Evolutionary conservation across 2,113 vertebrate species (phyloP), one percentile per base, ranked within the genome.

Genomic region (Poicephalus gulielmi): DNA sequence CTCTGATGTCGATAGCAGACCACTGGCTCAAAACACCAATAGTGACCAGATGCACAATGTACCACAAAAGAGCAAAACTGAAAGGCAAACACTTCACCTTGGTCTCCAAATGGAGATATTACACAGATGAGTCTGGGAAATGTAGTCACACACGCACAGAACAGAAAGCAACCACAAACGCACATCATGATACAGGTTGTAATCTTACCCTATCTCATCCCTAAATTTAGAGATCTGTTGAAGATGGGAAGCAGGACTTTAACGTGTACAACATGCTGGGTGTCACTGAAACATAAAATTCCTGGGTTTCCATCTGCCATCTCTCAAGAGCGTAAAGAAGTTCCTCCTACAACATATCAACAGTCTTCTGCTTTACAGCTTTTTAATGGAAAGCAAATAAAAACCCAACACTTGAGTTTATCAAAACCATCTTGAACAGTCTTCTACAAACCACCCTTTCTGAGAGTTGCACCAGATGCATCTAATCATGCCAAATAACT

Each of bases 91-190:
- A 0, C 39, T 44, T 35, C 7, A 9, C 27, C 27, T 13, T 0
- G 5, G 3, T 4, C 28, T 37, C 77, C 74, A 55, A 7, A 44
- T 2, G 6, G 7, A 44, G 39, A 62, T 18, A 88, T 9, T 2
- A 31, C 4, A 2, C 37, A 8, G 12, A 0, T 6, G n/a, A n/a
- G 43, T 1, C 22, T 20, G 80, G 64, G 88, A 43, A 25, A 2
- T 0, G 7, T 0, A 10, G 50, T 6, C 9, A 6, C 39, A n/a
- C 50, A 2, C 14, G 3, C 6, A 4, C 5, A 35, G 55, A 43
- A 62, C 0, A 9, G 64, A 46, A 22, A 73, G 33, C 39, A 60
- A 63, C 43, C 47, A 8, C 75, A 9, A n/a, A 13, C 0, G 0
- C 30, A 13, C 67, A 6, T 6, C 13, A 9, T 15, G 24, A 13